These are phyloP conservation scores for Bucorvus abyssinicus DNA, from an alignment of 2,797 vertebrate genomes.

Conservation along the genomic window DNA sequence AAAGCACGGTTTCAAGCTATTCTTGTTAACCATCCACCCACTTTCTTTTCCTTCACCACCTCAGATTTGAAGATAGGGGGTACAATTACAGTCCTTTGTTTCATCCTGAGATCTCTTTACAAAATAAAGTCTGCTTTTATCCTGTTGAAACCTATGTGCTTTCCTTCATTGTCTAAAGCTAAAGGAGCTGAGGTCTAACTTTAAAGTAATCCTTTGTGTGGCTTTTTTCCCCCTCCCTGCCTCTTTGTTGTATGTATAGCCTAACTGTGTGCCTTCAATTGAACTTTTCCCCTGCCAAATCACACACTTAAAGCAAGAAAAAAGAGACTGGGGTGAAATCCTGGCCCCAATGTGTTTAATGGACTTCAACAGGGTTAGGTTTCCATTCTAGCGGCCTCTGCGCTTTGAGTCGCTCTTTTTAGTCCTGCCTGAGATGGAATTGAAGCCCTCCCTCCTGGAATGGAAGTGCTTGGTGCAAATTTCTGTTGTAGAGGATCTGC, in stretches of 20 bases:
- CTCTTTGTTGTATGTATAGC: conserved; percentile 46
- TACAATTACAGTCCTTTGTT: conserved; percentile 71
- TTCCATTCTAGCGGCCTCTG: background rate
- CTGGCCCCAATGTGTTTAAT: background rate
- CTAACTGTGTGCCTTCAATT: conserved; percentile 25
- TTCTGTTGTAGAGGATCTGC: background rate
- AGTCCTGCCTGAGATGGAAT: background rate
- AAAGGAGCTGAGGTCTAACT: conserved; percentile 42
- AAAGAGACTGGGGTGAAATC: conserved; percentile 31
- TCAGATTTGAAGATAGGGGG: conserved; percentile 68
- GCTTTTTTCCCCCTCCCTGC: background rate
- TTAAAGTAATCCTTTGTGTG: conserved; percentile 62
- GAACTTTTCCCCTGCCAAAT: conserved; percentile 47
- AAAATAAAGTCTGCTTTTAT: conserved; percentile 63
- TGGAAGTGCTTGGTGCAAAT: background rate
- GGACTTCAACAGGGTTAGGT: background rate
- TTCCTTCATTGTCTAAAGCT: conserved; percentile 61
- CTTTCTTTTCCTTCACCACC: conserved; percentile 71
- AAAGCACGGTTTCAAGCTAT: conserved; percentile 70
- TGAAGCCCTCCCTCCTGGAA: background rate
- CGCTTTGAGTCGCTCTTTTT: background rate
- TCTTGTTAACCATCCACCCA: conserved; percentile 63
- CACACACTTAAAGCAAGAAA: conserved; percentile 22
- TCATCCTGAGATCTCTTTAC: conserved; percentile 70
- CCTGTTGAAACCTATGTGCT: conserved; percentile 65